Evolutionary conservation across 2,797 vertebrate species (phyloP).

Genomic region (Gallinago stenura): DNA sequence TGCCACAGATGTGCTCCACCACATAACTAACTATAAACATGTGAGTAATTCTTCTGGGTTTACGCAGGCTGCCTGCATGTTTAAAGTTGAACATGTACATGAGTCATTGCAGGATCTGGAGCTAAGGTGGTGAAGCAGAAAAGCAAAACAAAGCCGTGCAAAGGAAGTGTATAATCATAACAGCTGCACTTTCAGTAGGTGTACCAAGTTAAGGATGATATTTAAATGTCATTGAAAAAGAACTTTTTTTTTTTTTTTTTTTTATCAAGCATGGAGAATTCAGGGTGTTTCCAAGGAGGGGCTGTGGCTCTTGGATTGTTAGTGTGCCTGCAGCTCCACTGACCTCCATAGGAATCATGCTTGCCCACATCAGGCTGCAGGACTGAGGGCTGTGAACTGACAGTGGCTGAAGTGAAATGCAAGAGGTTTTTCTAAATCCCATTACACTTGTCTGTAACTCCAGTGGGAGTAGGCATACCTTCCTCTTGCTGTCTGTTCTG

Average conservation of each 20-base stretch:
- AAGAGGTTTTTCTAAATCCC: not conserved
- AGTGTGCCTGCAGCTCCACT: not conserved
- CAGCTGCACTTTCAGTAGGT: not conserved
- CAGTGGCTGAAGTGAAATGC: not conserved
- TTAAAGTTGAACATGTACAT: not conserved
- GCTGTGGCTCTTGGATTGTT: not conserved
- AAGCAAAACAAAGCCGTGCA: not conserved
- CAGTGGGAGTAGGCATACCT: not conserved
- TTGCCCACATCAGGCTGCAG: not conserved
- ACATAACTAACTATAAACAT: conserved; percentile 15
- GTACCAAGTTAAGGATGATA: not conserved
- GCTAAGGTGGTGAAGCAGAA: not conserved
- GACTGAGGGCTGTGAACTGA: not conserved
- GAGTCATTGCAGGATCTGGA: conserved; percentile 45
- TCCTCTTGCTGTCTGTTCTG: not conserved
- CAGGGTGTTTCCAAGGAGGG: not conserved
- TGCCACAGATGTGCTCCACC: not conserved
- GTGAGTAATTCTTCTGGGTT: conserved; percentile 28
- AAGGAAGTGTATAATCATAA: not conserved
- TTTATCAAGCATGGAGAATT: not conserved
- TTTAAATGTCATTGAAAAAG: not conserved
- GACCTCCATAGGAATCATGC: not conserved
- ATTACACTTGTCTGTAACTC: not conserved
- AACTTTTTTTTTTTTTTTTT: not conserved
- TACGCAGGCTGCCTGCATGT: not conserved